Conservation (phyloP, 2,888 invertebrate genomes). For the Epinotia ramella region DNA sequence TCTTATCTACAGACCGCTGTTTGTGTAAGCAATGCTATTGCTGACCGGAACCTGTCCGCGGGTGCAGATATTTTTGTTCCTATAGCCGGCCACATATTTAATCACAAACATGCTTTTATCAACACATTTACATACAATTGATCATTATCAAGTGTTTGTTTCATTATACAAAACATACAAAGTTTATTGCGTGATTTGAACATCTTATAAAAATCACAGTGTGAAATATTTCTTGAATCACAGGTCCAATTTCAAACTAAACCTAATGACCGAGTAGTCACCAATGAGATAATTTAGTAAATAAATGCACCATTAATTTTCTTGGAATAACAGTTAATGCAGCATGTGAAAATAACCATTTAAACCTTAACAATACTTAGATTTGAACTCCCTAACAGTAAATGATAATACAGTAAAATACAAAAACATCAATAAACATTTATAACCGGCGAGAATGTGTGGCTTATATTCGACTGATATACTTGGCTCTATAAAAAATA, state of each 20-base stretch:
- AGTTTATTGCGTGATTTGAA: slow-evolving; percentile 31
- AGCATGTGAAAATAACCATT: slow-evolving; percentile 9
- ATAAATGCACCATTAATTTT: slow-evolving; percentile 38
- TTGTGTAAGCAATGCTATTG: slow-evolving; percentile 4
- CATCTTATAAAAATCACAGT: slow-evolving; percentile 27
- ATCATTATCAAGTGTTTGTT: slow-evolving; percentile 18
- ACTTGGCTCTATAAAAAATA: slow-evolving; percentile 53
- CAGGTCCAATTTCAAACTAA: slow-evolving; percentile 40
- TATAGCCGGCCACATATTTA: slow-evolving; percentile 4
- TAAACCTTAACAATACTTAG: slow-evolving; percentile 32
- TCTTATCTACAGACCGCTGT: slow-evolving; percentile 35
- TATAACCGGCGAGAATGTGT: slow-evolving; percentile 26
- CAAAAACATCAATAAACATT: slow-evolving; percentile 28
- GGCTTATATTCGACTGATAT: slow-evolving; percentile 33
- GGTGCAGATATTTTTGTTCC: slow-evolving; percentile 8
- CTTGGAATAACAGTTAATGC: slow-evolving; percentile 12
- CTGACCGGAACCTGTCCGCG: not conserved
- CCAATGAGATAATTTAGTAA: slow-evolving; percentile 29
- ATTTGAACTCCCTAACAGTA: slow-evolving; percentile 27
- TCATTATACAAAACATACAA: slow-evolving; percentile 35
- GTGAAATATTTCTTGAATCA: slow-evolving; percentile 32
- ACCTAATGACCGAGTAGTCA: slow-evolving; percentile 17
- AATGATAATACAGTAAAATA: slow-evolving; percentile 28
- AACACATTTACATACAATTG: slow-evolving; percentile 18
- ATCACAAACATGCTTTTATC: slow-evolving; percentile 18